phyloP scores from a whole-genome alignment of 2,888 invertebrate species.

The Lithophane leautieri region DNA sequence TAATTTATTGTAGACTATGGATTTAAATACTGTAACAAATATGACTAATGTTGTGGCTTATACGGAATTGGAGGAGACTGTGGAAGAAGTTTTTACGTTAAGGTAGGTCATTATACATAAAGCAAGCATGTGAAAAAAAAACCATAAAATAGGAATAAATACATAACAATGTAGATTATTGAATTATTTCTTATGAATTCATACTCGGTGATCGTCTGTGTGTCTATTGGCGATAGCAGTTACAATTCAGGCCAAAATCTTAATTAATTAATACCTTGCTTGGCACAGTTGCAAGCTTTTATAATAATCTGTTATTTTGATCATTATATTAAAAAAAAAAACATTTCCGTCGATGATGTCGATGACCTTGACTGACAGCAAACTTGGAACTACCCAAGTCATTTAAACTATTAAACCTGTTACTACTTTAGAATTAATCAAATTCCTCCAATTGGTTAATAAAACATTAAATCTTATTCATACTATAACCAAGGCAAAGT shows the following conservation, averaged over 20 bases:
- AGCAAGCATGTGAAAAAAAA: not conserved
- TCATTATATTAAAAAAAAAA: not conserved
- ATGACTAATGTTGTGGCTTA: slow-evolving; percentile 72
- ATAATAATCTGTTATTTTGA: not conserved
- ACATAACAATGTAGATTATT: not conserved
- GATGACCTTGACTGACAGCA: not conserved
- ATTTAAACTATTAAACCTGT: slow-evolving; percentile 8
- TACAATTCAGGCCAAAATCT: not conserved
- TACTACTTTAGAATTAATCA: not conserved
- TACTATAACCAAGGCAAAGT: slow-evolving; percentile 24
- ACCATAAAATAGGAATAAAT: not conserved
- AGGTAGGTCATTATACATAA: slow-evolving; percentile 72
- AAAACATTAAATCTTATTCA: slow-evolving; percentile 13
- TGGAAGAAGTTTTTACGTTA: slow-evolving; percentile 77
- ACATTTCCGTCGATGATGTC: not conserved
- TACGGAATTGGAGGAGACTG: slow-evolving; percentile 76
- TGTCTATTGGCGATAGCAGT: not conserved
- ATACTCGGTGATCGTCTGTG: not conserved
- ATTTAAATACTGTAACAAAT: slow-evolving; percentile 52
- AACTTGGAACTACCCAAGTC: not conserved
- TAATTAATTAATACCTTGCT: slow-evolving; percentile 7
- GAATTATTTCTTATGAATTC: not conserved
- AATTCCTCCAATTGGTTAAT: not conserved
- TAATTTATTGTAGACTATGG: slow-evolving; percentile 47
- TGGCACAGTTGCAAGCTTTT: not conserved